A percentile compares a stretch with the other conserved stretches of the same genome.
Conservation (phyloP, 1,140 invertebrate genomes). For the Drosophila orosa region DNA sequence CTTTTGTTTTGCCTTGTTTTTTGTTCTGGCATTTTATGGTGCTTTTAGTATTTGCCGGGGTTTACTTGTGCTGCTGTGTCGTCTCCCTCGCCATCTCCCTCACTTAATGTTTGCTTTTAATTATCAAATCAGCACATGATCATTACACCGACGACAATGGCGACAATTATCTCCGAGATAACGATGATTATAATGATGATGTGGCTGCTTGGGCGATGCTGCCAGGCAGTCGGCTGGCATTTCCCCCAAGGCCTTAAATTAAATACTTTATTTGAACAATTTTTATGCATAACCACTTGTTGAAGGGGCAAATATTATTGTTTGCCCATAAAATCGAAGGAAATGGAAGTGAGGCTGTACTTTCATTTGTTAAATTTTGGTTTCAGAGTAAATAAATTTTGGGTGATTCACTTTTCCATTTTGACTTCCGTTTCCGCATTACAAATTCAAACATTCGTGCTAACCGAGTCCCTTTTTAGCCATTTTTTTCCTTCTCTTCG, state of each 20-base stretch:
- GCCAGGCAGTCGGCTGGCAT: conserved; percentile 9
- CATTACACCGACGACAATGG: conserved; percentile 65
- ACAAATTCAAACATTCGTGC: conserved; percentile 25
- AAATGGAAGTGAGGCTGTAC: neutral
- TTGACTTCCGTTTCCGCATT: conserved; percentile 33
- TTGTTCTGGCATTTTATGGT: conserved; percentile 47
- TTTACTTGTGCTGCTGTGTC: conserved; percentile 48
- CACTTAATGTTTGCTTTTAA: conserved; percentile 77
- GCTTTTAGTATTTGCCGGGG: conserved; percentile 58
- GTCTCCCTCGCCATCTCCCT: conserved; percentile 14
- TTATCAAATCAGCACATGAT: conserved; percentile 81
- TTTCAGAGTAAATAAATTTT: conserved; percentile 9
- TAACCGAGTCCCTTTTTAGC: conserved; percentile 62
- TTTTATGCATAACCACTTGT: conserved; percentile 46
- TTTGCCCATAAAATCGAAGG: conserved; percentile 25
- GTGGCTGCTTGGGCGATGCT: conserved; percentile 8
- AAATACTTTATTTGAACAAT: conserved; percentile 53
- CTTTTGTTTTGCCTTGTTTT: conserved; percentile 23
- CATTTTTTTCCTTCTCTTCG: conserved; percentile 8
- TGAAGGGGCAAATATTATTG: conserved; percentile 49
- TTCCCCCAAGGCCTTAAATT: conserved; percentile 58
- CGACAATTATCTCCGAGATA: conserved; percentile 44
- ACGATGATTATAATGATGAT: conserved; percentile 27
- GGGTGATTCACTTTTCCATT: conserved; percentile 15
- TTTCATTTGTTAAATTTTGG: conserved; percentile 10